Evolutionary conservation across 2,888 invertebrate genomes (phyloP), one percentile per base, ranked within the genome.

Genomic region (Altica lythri): DNA sequence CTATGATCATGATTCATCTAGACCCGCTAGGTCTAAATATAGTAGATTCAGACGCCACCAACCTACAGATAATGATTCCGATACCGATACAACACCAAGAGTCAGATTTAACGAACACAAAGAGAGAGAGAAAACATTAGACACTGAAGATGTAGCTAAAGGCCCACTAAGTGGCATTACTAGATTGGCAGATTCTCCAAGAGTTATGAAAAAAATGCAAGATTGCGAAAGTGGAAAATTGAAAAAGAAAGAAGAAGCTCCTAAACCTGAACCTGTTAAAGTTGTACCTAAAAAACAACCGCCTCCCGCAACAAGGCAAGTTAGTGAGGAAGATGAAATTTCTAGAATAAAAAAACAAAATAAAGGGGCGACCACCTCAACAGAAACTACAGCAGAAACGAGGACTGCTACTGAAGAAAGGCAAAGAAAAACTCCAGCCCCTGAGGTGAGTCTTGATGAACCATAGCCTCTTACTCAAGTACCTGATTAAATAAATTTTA

Each of bases 311-410:
- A 83, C 85, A 42, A 81, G 91, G 56, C 92, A 92, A 76, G 83
- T 88, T 60, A 91, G 91, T 72, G 94, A 94, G 78, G 93, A 92
- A 68, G 92, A 93, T 70, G 95, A 95, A 75, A 92, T 94, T 59
- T 81, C 89, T 6, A 85, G 88, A 69, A 89, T 91, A 61, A 94
- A 94, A 78, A 88, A 89, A 71, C 90, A 90, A 77, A 93, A 90
- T 70, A 92, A 92, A 75, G 83, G 80, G 51, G 84, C 86, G 13
- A 81, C 85, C 16, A 79, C 85, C 8, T 82, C 85, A 13, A 72
- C 77, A 2, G 71, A 76, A 38, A 68, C 75, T 22, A 84, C 61
- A 70, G 79, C 83, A 32, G 84, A 86, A 62, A 78, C 83, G 68
- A 73, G 66, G 38, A 47, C 65, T 13, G 72, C 73, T 65, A 62